Percentiles rank a stretch among this genome's conserved stretches.
Evolutionary conservation across 2,113 vertebrate genomes (phyloP).

Genomic region (Oncorhynchus tshawytscha): DNA sequence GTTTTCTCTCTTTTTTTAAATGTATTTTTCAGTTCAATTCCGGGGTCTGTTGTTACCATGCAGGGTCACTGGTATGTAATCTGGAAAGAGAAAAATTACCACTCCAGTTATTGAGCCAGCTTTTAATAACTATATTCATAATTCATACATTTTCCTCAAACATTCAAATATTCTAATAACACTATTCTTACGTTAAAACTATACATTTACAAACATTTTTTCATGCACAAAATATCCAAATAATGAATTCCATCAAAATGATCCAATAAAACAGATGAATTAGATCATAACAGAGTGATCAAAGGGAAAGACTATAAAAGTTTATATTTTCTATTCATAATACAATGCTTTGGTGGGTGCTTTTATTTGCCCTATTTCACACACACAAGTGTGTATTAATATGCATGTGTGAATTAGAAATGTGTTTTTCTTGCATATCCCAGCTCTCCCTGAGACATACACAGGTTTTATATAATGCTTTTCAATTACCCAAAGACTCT

Average conservation of each 20-base stretch:
- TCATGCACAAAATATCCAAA: not conserved
- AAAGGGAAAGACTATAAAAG: constrained; percentile 18
- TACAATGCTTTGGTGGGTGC: too few relatives aligned
- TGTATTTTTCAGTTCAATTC: constrained; percentile 21
- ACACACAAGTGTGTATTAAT: too few relatives aligned
- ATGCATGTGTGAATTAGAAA: too few relatives aligned
- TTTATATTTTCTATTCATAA: not conserved
- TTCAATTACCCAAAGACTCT: not conserved
- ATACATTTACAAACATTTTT: too few relatives aligned
- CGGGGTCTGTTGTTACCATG: constrained; percentile 18
- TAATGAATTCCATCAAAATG: not conserved
- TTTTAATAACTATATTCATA: not conserved
- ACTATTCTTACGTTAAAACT: too few relatives aligned
- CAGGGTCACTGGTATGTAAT: constrained; percentile 24
- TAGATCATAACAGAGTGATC: not conserved
- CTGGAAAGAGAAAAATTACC: not conserved
- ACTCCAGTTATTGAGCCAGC: constrained; percentile 11
- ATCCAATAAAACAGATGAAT: not conserved
- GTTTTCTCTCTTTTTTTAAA: constrained; percentile 37
- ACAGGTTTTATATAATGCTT: too few relatives aligned
- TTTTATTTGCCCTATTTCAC: too few relatives aligned
- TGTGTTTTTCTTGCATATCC: too few relatives aligned
- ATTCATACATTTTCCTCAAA: too few relatives aligned
- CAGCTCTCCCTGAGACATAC: too few relatives aligned
- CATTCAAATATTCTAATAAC: too few relatives aligned